phyloP scores from a whole-genome alignment of 2,797 vertebrate genomes.

The Mareca strepera region DNA sequence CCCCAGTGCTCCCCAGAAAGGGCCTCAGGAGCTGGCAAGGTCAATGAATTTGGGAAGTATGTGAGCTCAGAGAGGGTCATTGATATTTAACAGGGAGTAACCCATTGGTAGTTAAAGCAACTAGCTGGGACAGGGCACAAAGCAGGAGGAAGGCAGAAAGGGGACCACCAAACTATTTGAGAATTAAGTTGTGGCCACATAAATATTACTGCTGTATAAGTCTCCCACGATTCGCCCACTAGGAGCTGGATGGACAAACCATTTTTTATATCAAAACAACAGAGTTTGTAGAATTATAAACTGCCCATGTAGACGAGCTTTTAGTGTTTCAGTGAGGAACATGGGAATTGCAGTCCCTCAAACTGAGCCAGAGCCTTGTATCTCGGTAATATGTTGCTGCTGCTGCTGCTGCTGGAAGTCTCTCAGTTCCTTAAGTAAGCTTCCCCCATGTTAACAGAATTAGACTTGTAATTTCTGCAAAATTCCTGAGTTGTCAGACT shows the following conservation, averaged over 20 bases:
- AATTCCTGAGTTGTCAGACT: neutral
- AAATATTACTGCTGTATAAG: neutral
- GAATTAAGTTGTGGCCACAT: neutral
- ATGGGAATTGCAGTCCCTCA: neutral
- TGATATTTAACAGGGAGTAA: neutral
- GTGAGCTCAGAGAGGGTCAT: neutral
- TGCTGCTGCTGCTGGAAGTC: neutral
- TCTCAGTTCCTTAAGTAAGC: neutral
- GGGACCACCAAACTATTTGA: neutral
- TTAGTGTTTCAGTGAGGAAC: neutral
- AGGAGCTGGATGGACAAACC: neutral
- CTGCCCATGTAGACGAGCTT: neutral
- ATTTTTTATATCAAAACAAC: neutral
- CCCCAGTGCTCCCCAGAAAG: neutral
- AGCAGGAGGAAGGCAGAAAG: neutral
- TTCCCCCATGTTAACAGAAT: neutral
- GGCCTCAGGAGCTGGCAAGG: rapidly evolving
- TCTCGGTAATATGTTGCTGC: neutral
- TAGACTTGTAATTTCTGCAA: neutral
- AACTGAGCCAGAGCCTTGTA: neutral
- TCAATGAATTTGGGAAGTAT: neutral
- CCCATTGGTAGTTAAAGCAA: neutral
- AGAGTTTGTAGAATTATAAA: neutral
- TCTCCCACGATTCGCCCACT: neutral
- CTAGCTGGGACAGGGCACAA: neutral